Conservation (phyloP, 2,113 vertebrate species). For the Gulo gulo region DNA sequence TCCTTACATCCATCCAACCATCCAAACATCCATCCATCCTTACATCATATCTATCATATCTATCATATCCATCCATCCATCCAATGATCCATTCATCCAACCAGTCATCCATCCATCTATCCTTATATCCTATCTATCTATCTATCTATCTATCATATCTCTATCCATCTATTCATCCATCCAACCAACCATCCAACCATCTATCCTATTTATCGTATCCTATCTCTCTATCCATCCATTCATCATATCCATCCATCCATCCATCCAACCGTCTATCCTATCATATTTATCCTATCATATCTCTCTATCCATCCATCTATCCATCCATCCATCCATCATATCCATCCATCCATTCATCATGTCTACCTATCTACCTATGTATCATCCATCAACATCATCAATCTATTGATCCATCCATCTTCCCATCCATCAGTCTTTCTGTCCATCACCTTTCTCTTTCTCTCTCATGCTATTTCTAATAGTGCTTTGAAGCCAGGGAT, state of each 20-base stretch:
- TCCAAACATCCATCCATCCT: background rate
- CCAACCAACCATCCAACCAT: background rate
- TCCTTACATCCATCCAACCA: background rate
- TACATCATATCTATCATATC: background rate
- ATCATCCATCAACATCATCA: too few relatives aligned
- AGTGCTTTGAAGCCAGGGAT: background rate
- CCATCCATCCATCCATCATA: background rate
- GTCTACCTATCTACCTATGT: background rate
- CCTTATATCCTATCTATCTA: rapidly evolving
- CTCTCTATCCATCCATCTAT: too few relatives aligned
- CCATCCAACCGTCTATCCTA: background rate
- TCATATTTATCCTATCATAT: too few relatives aligned
- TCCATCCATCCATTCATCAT: background rate
- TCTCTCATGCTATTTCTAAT: background rate
- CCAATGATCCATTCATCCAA: background rate
- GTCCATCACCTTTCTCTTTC: background rate
- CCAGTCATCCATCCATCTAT: too few relatives aligned
- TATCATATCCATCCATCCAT: background rate
- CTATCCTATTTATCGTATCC: background rate
- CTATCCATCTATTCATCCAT: background rate
- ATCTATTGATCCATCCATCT: background rate
- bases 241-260: background rate
- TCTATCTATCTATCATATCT: background rate
- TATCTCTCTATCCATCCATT: background rate
- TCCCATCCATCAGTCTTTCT: background rate